Evolutionary conservation across 2,797 vertebrate species (phyloP).

Genomic region (Neomorphus geoffroyi): DNA sequence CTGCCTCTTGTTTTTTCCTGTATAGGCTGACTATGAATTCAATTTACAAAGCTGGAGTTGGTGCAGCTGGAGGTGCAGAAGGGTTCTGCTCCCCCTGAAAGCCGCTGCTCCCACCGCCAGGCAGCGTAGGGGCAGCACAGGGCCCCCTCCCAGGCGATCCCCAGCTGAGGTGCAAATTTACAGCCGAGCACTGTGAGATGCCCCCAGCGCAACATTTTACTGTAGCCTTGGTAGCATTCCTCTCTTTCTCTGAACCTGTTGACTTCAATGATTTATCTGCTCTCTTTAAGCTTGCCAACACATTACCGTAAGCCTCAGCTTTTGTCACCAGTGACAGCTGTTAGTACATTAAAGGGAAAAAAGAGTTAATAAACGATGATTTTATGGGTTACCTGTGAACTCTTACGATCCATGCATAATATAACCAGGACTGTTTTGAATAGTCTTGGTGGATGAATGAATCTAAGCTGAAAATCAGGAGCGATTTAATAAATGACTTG

Average conservation of each 20-base stretch:
- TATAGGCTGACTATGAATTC: conserved; percentile 38
- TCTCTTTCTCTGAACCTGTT: not conserved
- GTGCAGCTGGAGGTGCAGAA: conserved; percentile 39
- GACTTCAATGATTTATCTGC: not conserved
- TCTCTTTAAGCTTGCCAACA: conserved; percentile 27
- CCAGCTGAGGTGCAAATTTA: not conserved
- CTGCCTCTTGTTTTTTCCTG: conserved; percentile 70
- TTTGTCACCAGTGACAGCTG: conserved; percentile 31
- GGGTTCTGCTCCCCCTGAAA: not conserved
- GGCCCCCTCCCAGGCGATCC: not conserved
- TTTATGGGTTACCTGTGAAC: not conserved
- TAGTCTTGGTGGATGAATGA: not conserved
- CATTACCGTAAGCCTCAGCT: conserved; percentile 33
- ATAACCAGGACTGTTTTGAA: not conserved
- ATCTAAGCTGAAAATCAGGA: not conserved
- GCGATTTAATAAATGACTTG: not conserved
- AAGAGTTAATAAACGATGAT: conserved; percentile 5
- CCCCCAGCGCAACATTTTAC: not conserved
- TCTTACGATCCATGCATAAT: not conserved
- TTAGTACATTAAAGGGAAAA: not conserved
- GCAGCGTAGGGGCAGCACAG: not conserved
- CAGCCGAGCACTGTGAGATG: fast-evolving
- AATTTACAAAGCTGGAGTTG: conserved; percentile 44
- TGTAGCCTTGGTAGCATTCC: not conserved
- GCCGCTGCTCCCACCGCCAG: not conserved